These are phyloP conservation scores for Mugil cephalus DNA, from an alignment of 2,113 vertebrate species.

Conservation along the genomic window DNA sequence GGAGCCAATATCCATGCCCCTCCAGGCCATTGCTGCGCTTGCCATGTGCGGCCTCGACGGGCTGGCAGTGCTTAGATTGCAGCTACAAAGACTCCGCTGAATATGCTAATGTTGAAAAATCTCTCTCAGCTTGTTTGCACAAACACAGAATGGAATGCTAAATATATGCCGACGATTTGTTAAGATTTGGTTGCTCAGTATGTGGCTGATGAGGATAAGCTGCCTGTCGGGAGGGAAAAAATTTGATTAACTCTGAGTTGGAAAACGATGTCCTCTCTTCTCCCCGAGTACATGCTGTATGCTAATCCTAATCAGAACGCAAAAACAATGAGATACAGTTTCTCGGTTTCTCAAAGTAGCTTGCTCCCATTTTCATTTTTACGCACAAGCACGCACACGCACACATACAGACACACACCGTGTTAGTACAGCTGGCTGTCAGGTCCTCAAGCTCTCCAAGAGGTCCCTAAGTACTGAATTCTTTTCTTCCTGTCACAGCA, in stretches of 20 bases:
- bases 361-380: constrained; percentile 1
- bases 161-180: constrained; percentile 64
- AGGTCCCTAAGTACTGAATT: constrained; percentile 66
- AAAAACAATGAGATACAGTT: constrained; percentile 43
- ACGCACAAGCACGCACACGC: constrained; percentile 5
- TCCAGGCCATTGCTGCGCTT: constrained; percentile 64
- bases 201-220: constrained; percentile 41
- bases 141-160: constrained; percentile 61
- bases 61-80: constrained; percentile 54
- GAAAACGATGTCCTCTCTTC: constrained; percentile 31
- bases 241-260: constrained; percentile 34
- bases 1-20: constrained; percentile 65
- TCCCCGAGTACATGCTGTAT: constrained; percentile 18
- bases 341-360: constrained; percentile 30
- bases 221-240: constrained; percentile 33
- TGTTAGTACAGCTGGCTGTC: constrained; percentile 75
- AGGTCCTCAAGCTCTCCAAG: constrained; percentile 66
- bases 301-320: constrained; percentile 43
- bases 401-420: constrained; percentile 15
- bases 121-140: constrained; percentile 59
- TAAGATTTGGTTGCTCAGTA: constrained; percentile 58
- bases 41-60: constrained; percentile 51
- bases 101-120: constrained; percentile 59
- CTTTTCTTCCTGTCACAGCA: constrained; percentile 74
- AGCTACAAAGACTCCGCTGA: constrained; percentile 55